phyloP scores from a whole-genome alignment of 2,113 vertebrate genomes.

The Calyptommatus sinebrachiatus region DNA sequence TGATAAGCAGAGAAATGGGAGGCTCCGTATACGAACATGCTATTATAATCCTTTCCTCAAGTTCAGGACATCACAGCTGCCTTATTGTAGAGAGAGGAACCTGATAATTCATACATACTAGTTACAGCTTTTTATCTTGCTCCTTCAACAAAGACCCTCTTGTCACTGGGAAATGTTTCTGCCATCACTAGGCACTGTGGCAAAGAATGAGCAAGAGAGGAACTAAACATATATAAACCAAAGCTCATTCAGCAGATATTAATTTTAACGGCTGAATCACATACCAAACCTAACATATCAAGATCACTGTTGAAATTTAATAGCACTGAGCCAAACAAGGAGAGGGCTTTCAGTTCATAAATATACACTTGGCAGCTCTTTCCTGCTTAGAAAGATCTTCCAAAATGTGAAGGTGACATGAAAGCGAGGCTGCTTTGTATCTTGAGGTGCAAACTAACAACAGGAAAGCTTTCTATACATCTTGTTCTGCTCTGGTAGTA shows the following conservation, averaged over 20 bases:
- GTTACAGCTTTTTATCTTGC: slow-evolving; percentile 55
- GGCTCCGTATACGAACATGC: slow-evolving; percentile 3
- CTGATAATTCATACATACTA: slow-evolving; percentile 57
- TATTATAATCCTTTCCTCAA: slow-evolving; percentile 29
- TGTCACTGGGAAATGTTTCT: slow-evolving; percentile 70
- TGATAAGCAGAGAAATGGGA: slow-evolving; percentile 35
- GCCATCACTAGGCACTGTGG: slow-evolving; percentile 61
- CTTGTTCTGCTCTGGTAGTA: background rate
- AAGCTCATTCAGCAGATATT: slow-evolving; percentile 76
- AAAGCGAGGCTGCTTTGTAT: background rate
- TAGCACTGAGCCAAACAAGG: slow-evolving; percentile 29
- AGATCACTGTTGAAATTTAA: slow-evolving; percentile 50
- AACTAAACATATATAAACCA: slow-evolving; percentile 61
- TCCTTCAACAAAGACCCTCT: slow-evolving; percentile 67
- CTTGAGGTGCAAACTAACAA: background rate
- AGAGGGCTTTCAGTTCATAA: slow-evolving; percentile 40
- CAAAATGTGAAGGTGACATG: background rate
- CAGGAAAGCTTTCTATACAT: background rate
- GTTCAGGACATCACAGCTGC: slow-evolving; percentile 48
- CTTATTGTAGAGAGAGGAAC: slow-evolving; percentile 49
- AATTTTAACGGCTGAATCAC: slow-evolving; percentile 68
- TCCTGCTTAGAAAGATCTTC: background rate
- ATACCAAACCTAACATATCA: slow-evolving; percentile 59
- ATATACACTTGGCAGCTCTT: background rate
- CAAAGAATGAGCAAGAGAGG: slow-evolving; percentile 67